phyloP scores from a whole-genome alignment of 1,140 invertebrate species.

The Helicoverpa zea region DNA sequence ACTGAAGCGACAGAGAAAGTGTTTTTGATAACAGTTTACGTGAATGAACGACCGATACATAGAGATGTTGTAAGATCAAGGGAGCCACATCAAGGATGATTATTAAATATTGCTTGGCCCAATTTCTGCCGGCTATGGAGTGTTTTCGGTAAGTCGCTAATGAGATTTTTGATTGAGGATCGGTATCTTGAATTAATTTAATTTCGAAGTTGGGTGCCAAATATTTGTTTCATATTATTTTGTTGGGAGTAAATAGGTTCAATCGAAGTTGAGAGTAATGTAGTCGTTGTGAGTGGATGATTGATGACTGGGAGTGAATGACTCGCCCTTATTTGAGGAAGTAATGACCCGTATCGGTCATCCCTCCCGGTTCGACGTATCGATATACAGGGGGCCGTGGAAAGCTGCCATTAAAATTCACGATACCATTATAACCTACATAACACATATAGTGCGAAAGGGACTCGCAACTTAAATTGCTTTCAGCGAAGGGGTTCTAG shows the following conservation, averaged over 20 bases:
- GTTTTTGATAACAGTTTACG: constrained; percentile 66
- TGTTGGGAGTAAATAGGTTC: constrained; percentile 33
- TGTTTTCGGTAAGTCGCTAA: constrained; percentile 70
- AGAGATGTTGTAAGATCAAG: constrained; percentile 68
- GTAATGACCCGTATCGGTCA: constrained; percentile 43
- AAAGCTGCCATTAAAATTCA: constrained; percentile 18
- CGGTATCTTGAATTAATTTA: constrained; percentile 48
- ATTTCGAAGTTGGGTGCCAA: constrained; percentile 44
- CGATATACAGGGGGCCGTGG: constrained; percentile 9
- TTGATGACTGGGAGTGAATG: constrained; percentile 19
- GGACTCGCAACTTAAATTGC: constrained; percentile 28
- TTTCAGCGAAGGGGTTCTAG: constrained; percentile 22
- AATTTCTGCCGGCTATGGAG: constrained; percentile 64
- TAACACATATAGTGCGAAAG: constrained; percentile 22
- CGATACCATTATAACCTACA: constrained; percentile 36
- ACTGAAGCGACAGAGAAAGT: constrained; percentile 64
- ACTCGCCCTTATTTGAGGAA: constrained; percentile 37
- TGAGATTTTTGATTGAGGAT: constrained; percentile 58
- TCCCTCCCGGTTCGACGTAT: constrained; percentile 15
- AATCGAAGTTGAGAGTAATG: constrained; percentile 21
- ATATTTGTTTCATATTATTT: constrained; percentile 51
- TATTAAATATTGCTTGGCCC: constrained; percentile 57
- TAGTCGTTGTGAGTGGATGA: constrained; percentile 25
- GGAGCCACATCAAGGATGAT: constrained; percentile 54
- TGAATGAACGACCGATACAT: constrained; percentile 56